A percentile compares a stretch with the other conserved stretches of the same genome.
Evolutionary conservation across 2,797 vertebrate species (phyloP).

Genomic region (Pangasius macronema): DNA sequence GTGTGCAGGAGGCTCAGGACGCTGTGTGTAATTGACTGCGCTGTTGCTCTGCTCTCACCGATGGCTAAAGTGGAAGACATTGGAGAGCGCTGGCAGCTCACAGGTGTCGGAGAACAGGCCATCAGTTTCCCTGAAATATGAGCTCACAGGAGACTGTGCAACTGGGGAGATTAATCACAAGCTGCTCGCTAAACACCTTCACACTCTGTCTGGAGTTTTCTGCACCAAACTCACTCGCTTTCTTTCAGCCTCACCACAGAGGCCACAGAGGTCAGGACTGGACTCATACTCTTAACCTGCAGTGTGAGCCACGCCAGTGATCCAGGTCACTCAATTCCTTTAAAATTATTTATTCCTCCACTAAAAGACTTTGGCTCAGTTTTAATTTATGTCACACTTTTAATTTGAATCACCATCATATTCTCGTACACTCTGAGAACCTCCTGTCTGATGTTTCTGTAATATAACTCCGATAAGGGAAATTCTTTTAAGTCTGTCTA

Average conservation of each 20-base stretch:
- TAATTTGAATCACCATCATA: background rate
- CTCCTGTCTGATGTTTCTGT: background rate
- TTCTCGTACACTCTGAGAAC: background rate
- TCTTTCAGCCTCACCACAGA: background rate
- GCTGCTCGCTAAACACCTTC: conserved; percentile 24
- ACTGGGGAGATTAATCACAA: conserved; percentile 40
- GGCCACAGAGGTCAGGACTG: background rate
- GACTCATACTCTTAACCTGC: background rate
- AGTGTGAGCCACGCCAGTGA: background rate
- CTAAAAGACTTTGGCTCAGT: background rate
- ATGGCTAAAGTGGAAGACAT: conserved; percentile 34
- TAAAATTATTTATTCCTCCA: no score
- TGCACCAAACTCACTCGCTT: conserved; percentile 9
- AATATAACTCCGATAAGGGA: background rate
- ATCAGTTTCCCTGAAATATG: conserved; percentile 47
- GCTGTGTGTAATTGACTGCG: conserved; percentile 47
- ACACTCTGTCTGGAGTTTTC: conserved; percentile 6
- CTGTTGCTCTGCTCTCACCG: conserved; percentile 28
- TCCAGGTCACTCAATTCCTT: background rate
- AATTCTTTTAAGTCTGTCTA: background rate
- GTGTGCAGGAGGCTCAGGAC: conserved; percentile 20
- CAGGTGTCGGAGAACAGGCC: conserved; percentile 7
- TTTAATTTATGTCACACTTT: no score
- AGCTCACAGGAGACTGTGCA: conserved; percentile 28
- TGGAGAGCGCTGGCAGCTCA: background rate